Evolutionary conservation across 1,140 invertebrate species (phyloP), one percentile per base, ranked within the genome.

Genomic region (Ruditapes philippinarum): DNA sequence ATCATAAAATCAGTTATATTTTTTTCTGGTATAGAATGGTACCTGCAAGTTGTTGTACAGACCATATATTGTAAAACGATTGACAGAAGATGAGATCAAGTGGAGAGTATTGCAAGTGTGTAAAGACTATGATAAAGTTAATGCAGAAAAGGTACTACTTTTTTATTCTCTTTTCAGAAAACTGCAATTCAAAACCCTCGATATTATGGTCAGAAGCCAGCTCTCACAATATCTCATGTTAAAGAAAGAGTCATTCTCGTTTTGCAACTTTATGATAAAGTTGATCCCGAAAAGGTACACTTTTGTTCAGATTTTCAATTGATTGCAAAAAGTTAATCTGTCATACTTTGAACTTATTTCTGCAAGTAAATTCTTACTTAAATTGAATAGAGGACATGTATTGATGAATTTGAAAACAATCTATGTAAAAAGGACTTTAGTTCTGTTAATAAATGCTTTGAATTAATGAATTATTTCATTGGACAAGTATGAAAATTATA

Each of bases 221-320:
- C 98, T 92, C 96, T 98, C 93, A 97, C 98, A 88, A 96, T 99
- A 94, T 97, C 98, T 92, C 96, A 98, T 94, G 98, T 99, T 96
- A 96, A 96, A 94, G 97, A 98, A 95, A 97, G 99, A 95, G 98
- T 99, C 84, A 96, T 99, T 92, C 97, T 99, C 95, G 98, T 99
- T 89, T 97, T 99, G 89, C 98, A 98, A 96, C 97, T 99, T 91
- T 99, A 98, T 97, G 99, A 99, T 97, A 99, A 99, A 97, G 97
- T 99, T 96, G 97, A 98, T 95, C 97, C 98, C 92, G 97, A 97
- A 91, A 99, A 99, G 98, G 94, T 95, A 91, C 82, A 36, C 51
- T 28, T 38, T 78, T 49, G 9, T 42, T n/a, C n/a, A n/a, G n/a
- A n/a, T n/a, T n/a, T n/a, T n/a, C n/a, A n/a, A n/a, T n/a, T n/a